Base-by-base conservation (phyloP, 2,797 vertebrate species). In the Muscicapa striata region DNA sequence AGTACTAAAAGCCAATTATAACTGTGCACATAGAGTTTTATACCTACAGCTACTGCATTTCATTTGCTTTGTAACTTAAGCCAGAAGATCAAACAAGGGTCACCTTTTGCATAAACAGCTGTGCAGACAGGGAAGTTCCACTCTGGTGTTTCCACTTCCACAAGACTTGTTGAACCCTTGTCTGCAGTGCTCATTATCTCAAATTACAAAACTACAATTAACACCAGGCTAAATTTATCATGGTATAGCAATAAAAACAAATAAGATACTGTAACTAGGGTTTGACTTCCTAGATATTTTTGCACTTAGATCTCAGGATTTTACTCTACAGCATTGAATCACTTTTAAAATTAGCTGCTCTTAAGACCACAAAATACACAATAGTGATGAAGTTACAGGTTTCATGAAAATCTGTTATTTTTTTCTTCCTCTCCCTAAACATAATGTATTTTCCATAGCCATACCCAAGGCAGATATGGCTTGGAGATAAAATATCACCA, bases 31-130 rank as follows among this genome's bases (percentile, higher is more conserved):
- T 8, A 27, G 0, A 30, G 38, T n/a, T 88, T 55, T 52, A 54
- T 43, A n/a, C 5, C 46, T 34, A 55, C 45, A 87, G 72, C 64
- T 57, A 15, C 26, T 55, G 21, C 43, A 55, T 90, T 86, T 68
- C 9, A 22, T 38, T 45, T 74, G 15, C 45, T 84, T 63, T 89
- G 23, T 20, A 77, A 76, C 23, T 63, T 48, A 30, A 85, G 32
- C 52, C 17, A 10, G 32, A 70, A 41, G 70, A 84, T 66, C 76
- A 92, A 67, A 58, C 34, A 49, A 93, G 58, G 77, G 74, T 84
- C 89, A 70, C 11, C 5, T 36, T 92, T 93, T 75, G 84, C 57
- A 82, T 66, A 73, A 92, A 89, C 32, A 82, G 63, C 90, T 93
- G 69, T 34, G 63, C 40, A 66, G 67, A 74, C 46, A 63, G 80